These are phyloP conservation scores for Euwallacea similis DNA, from an alignment of 1,140 invertebrate genomes.

Conservation along the genomic window DNA sequence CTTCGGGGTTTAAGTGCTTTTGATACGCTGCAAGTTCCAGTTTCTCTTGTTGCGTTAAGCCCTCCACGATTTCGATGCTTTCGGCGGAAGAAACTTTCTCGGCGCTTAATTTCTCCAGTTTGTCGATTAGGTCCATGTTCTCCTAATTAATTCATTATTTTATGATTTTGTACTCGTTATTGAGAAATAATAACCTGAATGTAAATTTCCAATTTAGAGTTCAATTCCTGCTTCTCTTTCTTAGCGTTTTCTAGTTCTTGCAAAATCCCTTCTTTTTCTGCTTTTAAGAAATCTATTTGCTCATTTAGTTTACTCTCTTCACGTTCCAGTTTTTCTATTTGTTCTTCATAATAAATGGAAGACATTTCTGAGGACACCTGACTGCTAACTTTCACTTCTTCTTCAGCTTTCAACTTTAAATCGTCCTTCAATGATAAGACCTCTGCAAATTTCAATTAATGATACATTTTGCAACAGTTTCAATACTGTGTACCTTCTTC, in stretches of 20 bases:
- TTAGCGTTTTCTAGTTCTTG: conserved; percentile 59
- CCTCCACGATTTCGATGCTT: conserved; percentile 70
- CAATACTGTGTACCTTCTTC: conserved; percentile 35
- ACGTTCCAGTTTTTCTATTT: conserved; percentile 60
- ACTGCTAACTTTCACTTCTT: conserved; percentile 60
- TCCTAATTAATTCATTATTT: conserved; percentile 53
- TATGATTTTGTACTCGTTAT: not conserved
- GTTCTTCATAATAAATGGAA: conserved; percentile 69
- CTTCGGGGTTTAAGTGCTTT: conserved; percentile 40
- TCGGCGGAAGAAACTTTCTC: conserved; percentile 68
- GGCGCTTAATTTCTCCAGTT: conserved; percentile 66
- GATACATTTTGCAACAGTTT: not conserved
- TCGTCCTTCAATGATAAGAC: conserved; percentile 43
- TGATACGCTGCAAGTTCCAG: conserved; percentile 51
- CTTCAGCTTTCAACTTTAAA: conserved; percentile 47
- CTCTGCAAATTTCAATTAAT: conserved; percentile 29
- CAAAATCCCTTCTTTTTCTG: conserved; percentile 59
- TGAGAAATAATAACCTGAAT: conserved; percentile 52
- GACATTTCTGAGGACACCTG: conserved; percentile 66
- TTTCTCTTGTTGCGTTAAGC: conserved; percentile 65
- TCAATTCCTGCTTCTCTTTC: conserved; percentile 61
- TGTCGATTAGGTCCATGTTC: conserved; percentile 68
- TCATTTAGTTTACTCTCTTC: conserved; percentile 52
- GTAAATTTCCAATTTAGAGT: conserved; percentile 62
- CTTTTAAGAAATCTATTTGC: conserved; percentile 54